phyloP scores from a whole-genome alignment of 2,113 vertebrate genomes.

The Hyla sarda region DNA sequence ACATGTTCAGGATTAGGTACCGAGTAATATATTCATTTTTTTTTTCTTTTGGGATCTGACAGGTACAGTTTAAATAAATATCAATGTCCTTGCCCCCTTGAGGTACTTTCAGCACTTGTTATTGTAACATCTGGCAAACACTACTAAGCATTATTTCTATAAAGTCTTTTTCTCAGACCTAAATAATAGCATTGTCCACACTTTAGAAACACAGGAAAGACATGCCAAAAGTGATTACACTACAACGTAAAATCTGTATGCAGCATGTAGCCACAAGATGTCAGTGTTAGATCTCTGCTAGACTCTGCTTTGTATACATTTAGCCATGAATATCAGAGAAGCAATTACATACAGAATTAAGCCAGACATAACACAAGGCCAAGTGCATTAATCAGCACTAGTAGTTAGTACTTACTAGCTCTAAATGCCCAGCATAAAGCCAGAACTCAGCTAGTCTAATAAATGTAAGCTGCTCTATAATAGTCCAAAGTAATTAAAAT shows the following conservation, averaged over 20 bases:
- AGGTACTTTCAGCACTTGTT: no score
- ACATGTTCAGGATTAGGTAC: no score
- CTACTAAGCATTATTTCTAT: no score
- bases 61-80: no score
- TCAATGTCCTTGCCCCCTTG: no score
- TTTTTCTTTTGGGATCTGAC: no score
- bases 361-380: constrained; percentile 27
- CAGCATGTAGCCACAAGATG: constrained; percentile 46
- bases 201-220: no score
- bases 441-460: neutral
- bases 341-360: constrained; percentile 38
- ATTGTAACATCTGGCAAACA: no score
- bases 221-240: no score
- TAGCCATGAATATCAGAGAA: neutral
- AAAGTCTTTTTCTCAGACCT: no score
- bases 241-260: neutral
- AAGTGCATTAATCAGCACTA: constrained; percentile 13
- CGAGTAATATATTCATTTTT: no score
- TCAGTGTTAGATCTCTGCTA: constrained; percentile 29
- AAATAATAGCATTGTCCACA: no score
- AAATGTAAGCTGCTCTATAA: neutral
- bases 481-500: neutral
- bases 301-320: neutral
- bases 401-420: constrained; percentile 30
- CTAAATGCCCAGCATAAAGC: neutral